Base-by-base conservation (phyloP, 2,113 vertebrate species). In the Camelus bactrianus region DNA sequence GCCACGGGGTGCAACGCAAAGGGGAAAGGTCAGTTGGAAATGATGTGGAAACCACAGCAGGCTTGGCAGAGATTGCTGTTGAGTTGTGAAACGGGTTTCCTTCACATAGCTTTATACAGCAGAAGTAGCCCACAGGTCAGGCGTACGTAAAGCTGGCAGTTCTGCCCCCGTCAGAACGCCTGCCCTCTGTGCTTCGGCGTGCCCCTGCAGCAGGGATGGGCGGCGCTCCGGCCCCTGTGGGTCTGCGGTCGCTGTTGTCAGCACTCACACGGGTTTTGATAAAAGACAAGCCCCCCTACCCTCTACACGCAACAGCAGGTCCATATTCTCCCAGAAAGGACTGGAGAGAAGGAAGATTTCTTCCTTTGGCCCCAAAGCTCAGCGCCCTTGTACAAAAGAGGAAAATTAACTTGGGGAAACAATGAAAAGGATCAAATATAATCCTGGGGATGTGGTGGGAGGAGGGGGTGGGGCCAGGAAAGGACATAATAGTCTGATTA, bases 181-280 rank as follows among this genome's bases (percentile, higher is more conserved):
- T 0, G 15, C 64, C 12, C 9, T 4, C 5, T 8, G 17, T 60
- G 52, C 89, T 69, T 16, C 2, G 2, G 10, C 0, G 24, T 3
- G 22, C 38, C 28, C 35, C 0, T 0, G 8, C 50, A 16, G 28
- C 24, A 8, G 2, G 46, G 17, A 16, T 32, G 26, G 32, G 80
- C 24, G 4, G 0, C 24, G 1, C 19, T 1, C 1, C 0, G 15
- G 20, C 58, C 77, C 52, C 16, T 8, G 7, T 1, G 0, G n/a
- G 5, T 50, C 73, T 24, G 3, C 19, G 54, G 15, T 35, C 20
- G 56, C 46, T 0, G 0, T 10, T 65, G 28, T 65, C n/a, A 11
- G 56, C 56, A 1, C 5, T 17, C 65, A 28, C 8, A 1, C 6
- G 14, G 42, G 32, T 52, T 64, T 26, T 26, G 54, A 54, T 38